These are phyloP conservation scores for Lochmaea capreae DNA, from an alignment of 2,888 invertebrate genomes.

Conservation along the genomic window DNA sequence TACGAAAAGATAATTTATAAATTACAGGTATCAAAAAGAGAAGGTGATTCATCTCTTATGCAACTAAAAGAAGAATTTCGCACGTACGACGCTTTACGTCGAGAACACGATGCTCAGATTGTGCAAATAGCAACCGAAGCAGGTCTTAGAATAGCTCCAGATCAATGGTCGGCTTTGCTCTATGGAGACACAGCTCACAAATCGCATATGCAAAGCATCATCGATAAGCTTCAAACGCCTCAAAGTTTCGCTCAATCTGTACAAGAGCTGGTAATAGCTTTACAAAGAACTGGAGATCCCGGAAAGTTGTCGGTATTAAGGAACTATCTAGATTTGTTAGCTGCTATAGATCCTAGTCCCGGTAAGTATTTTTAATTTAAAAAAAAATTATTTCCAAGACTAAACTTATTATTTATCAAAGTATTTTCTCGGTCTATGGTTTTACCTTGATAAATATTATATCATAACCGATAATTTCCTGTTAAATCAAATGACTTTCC, in stretches of 20 bases:
- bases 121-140: constrained; percentile 98
- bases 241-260: constrained; percentile 92
- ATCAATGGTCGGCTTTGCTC: constrained; percentile 96
- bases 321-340: constrained; percentile 84
- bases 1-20: neutral
- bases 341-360: constrained; percentile 87
- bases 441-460: neutral
- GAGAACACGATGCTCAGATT: constrained; percentile 98
- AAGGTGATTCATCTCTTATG: constrained; percentile 97
- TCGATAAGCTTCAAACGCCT: constrained; percentile 92
- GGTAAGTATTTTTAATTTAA: constrained; percentile 65
- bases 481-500: neutral
- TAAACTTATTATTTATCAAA: neutral
- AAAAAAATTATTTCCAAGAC: too few relatives aligned
- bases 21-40: constrained; percentile 89
- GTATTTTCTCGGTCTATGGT: neutral
- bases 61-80: constrained; percentile 97
- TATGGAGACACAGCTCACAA: constrained; percentile 97
- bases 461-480: neutral
- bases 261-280: constrained; percentile 89
- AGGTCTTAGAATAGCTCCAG: constrained; percentile 95
- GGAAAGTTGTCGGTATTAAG: constrained; percentile 82
- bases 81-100: constrained; percentile 89
- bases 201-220: constrained; percentile 96
- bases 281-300: constrained; percentile 91